Evolutionary conservation across 2,888 invertebrate species (phyloP).

Genomic region (Dione juno): DNA sequence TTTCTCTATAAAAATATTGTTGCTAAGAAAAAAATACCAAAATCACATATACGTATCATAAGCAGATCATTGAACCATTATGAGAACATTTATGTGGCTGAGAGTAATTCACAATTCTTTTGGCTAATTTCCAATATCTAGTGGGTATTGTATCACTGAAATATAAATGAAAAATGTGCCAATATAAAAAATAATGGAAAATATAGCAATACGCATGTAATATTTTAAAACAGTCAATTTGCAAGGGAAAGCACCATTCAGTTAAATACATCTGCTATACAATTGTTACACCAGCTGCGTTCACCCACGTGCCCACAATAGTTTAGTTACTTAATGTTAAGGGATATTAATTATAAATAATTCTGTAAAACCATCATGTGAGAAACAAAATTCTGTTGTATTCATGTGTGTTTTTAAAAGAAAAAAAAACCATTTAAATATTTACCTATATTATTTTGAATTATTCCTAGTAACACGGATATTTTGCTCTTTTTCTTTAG

Average conservation of each 20-base stretch:
- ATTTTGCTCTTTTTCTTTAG: background rate
- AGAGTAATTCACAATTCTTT: slow-evolving; percentile 23
- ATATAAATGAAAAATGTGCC: background rate
- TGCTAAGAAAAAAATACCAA: background rate
- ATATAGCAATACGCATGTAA: background rate
- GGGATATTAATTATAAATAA: slow-evolving; percentile 38
- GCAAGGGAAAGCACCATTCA: slow-evolving; percentile 20
- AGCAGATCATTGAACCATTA: slow-evolving; percentile 15
- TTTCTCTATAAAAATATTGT: slow-evolving; percentile 3
- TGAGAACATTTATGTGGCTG: slow-evolving; percentile 21
- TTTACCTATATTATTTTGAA: background rate
- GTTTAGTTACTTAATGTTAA: slow-evolving; percentile 37
- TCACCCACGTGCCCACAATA: slow-evolving; percentile 44
- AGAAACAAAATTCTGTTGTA: slow-evolving; percentile 38
- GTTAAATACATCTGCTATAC: slow-evolving; percentile 39
- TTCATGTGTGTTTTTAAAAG: slow-evolving; percentile 30
- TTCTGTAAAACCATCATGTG: slow-evolving; percentile 38
- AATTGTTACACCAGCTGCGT: slow-evolving; percentile 32
- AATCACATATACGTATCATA: slow-evolving; percentile 5
- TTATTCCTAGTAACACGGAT: too few species aligned
- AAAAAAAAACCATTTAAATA: slow-evolving; percentile 4
- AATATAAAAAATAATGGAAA: background rate
- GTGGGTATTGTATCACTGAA: slow-evolving; percentile 5
- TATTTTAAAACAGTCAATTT: background rate
- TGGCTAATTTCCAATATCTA: slow-evolving; percentile 31